Evolutionary conservation across 2,888 invertebrate species (phyloP).

Genomic region (Seira musarum): DNA sequence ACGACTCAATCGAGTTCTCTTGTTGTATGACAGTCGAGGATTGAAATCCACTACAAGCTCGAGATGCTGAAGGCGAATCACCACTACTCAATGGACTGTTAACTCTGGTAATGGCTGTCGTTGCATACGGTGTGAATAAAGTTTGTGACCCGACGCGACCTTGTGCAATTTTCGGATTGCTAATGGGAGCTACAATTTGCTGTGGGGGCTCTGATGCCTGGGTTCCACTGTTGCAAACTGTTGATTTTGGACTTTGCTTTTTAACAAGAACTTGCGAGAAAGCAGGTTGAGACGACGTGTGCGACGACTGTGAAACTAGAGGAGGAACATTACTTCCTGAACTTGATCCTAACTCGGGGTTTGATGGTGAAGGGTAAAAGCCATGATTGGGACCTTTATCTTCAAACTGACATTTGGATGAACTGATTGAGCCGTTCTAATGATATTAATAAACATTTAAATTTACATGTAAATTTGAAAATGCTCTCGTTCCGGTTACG

Average conservation of each 20-base stretch:
- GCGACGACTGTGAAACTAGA: not conserved
- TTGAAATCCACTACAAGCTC: conserved; percentile 42
- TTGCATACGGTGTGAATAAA: conserved; percentile 68
- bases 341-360: not conserved
- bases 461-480: no score
- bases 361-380: conserved; percentile 7
- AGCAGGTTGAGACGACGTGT: conserved; percentile 20
- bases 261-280: conserved; percentile 39
- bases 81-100: conserved; percentile 62
- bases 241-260: conserved; percentile 48
- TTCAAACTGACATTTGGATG: conserved; percentile 43
- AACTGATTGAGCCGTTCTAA: conserved; percentile 64
- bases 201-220: conserved; percentile 48
- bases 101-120: conserved; percentile 67
- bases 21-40: conserved; percentile 56
- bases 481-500: no score
- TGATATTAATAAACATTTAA: conserved; percentile 13
- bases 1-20: conserved; percentile 60
- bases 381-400: conserved; percentile 58
- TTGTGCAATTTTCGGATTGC: conserved; percentile 56
- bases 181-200: conserved; percentile 58
- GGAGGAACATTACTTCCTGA: not conserved
- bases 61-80: conserved; percentile 32
- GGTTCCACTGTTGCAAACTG: conserved; percentile 12
- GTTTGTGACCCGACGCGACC: conserved; percentile 64